Evolutionary conservation across 2,797 vertebrate species (phyloP), one percentile per base, ranked within the genome.

Genomic region (Champsocephalus gunnari): DNA sequence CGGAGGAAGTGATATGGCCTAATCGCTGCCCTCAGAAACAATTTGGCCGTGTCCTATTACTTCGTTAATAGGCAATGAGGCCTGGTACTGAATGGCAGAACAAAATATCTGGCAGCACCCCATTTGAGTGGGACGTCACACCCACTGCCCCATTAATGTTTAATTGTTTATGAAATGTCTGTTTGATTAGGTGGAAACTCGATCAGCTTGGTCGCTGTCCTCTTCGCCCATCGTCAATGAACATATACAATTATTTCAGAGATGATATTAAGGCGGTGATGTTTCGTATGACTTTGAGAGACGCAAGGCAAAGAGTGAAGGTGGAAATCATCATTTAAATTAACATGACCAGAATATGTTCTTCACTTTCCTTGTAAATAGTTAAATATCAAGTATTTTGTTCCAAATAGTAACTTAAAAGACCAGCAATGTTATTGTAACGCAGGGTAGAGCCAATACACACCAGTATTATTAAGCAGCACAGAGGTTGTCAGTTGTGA

Each of bases 21-120:
- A 90, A 90, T 86, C n/a, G 54, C 51, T 80, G 67, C 77, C 73
- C 84, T 77, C 79, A 62, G 77, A 87, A 83, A 75, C 67, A 72
- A 77, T 89, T 81, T 73, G 71, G 65, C 67, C 45, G 83, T 66
- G 84, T 93, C 89, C 68, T 72, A 50, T 93, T 94, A 82, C 91
- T 77, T 92, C 86, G 92, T 93, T 71, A 91, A 91, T 91, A 92
- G 86, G 41, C 73, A 78, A 94, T 91, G 80, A 93, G 77, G 61
- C 50, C 58, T 9, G 19, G 67, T 34, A 66, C 85, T 79, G 83
- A 91, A 87, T 58, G 65, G 83, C 49, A 77, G 75, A 87, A 84
- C 81, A 89, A 88, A 91, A 90, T 69, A 55, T 68, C 79, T 45
- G 66, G 71, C 69, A 61, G 75, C 78, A 69, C 53, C 81, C 86